Percentiles rank a stretch among this genome's conserved stretches.
Conservation (phyloP, 2,113 vertebrate genomes). For the human region GRCh38 chr11:18908001-18908500, state of each 20-base stretch:
- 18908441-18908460: neutral
- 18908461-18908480: neutral
- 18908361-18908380: neutral
- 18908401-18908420: neutral
- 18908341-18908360: neutral
- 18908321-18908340: neutral
- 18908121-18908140: neutral
- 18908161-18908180: neutral
- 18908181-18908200: neutral
- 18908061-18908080: neutral
- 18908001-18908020: neutral
- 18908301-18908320: neutral
- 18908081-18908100: neutral
- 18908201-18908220: neutral
- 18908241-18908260: neutral
- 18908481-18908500: neutral
- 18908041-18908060: neutral
- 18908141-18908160: neutral
- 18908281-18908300: neutral
- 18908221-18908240: neutral
- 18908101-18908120: neutral
- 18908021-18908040: neutral
- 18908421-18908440: neutral
- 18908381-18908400: neutral
- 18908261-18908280: neutral